A percentile compares a stretch with the other conserved stretches of the same genome.
Conservation (phyloP, 2,797 vertebrate genomes). For the Xenops minutus region DNA sequence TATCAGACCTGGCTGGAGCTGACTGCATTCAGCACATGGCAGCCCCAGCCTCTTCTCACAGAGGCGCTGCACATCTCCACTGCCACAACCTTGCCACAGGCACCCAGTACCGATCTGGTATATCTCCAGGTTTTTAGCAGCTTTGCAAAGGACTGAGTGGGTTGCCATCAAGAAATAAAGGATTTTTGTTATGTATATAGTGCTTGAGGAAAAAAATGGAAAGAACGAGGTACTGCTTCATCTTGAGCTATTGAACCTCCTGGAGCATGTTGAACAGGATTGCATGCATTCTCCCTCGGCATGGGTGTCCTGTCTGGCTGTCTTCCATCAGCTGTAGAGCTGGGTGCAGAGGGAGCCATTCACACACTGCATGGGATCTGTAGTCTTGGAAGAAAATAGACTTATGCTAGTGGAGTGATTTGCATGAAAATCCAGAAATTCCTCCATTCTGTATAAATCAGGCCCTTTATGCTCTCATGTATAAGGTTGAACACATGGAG, state of each 20-base stretch:
- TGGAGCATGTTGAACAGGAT: not conserved
- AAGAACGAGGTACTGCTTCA: not conserved
- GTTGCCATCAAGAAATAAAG: not conserved
- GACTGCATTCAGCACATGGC: rapidly evolving
- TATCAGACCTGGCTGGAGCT: not conserved
- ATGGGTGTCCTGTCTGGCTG: not conserved
- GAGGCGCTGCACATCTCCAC: not conserved
- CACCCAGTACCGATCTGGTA: not conserved
- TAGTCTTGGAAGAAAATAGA: not conserved
- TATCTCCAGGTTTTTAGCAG: not conserved
- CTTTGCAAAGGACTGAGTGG: not conserved
- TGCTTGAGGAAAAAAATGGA: not conserved
- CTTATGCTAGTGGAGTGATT: not conserved
- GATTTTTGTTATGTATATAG: not conserved
- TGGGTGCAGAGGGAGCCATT: not conserved
- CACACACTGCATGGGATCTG: not conserved
- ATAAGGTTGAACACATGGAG: not conserved
- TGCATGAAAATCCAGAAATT: not conserved
- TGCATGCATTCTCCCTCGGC: not conserved
- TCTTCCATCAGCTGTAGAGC: not conserved
- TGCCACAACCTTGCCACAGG: not conserved
- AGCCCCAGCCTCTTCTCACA: not conserved
- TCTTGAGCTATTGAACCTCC: not conserved
- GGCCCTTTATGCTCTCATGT: not conserved
- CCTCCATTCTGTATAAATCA: not conserved